These are phyloP conservation scores for Hippolais icterina DNA, from an alignment of 2,113 vertebrate genomes.

Conservation along the genomic window DNA sequence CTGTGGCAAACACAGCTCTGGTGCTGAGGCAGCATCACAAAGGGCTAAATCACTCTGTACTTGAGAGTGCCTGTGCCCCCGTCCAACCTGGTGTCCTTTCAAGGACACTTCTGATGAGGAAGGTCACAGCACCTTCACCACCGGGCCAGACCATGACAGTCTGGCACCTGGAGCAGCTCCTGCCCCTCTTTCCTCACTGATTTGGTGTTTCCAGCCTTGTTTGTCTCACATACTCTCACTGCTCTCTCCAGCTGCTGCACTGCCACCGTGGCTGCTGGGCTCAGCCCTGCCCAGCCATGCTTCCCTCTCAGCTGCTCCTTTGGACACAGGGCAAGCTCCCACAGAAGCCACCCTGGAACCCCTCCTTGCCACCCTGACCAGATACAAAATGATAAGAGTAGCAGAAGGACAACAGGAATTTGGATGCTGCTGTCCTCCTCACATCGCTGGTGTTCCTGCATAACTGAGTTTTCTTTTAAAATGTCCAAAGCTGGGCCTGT, in stretches of 20 bases:
- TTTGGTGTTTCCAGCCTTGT: neutral
- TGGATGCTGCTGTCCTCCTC: neutral
- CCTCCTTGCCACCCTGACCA: rapidly evolving
- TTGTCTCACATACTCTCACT: neutral
- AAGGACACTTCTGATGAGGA: too few relatives aligned
- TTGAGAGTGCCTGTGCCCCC: too few relatives aligned
- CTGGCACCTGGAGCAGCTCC: neutral
- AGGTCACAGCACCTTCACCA: too few relatives aligned
- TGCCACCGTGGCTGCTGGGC: rapidly evolving
- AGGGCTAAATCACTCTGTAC: too few relatives aligned
- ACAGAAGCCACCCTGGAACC: neutral
- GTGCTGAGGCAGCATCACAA: too few relatives aligned
- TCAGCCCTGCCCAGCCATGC: neutral
- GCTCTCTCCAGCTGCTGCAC: neutral
- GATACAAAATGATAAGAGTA: neutral
- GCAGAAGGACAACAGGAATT: neutral
- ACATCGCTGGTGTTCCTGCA: neutral
- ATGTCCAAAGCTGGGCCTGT: neutral
- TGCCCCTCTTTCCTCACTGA: neutral
- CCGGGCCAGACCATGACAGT: too few relatives aligned
- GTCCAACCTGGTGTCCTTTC: too few relatives aligned
- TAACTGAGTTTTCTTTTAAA: neutral
- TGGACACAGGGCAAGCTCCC: rapidly evolving
- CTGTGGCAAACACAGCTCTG: too few relatives aligned
- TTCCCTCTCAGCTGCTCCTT: neutral